Evolutionary conservation across 2,113 vertebrate genomes (phyloP).

Genomic region (Plotosus lineatus): DNA sequence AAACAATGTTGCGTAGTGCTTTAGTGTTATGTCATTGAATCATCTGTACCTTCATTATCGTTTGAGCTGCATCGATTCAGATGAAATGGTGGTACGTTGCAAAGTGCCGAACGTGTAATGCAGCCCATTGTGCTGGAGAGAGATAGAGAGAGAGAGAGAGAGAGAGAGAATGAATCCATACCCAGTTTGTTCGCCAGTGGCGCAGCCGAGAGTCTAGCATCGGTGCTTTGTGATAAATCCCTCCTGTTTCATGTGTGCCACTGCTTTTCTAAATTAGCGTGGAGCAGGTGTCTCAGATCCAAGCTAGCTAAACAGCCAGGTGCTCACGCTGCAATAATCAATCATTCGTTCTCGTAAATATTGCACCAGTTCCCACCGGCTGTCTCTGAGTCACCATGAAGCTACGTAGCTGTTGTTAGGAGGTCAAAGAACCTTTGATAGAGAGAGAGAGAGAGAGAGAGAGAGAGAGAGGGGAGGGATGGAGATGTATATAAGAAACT

Average conservation of each 20-base stretch:
- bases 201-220: constrained; percentile 20
- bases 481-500: not conserved
- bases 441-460: not conserved
- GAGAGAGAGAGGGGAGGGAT: not conserved
- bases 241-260: not conserved
- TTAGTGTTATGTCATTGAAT: constrained; percentile 26
- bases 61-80: constrained; percentile 18
- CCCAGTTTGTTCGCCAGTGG: constrained; percentile 20
- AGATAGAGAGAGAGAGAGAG: too few species aligned
- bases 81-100: not conserved
- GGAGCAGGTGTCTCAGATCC: constrained; percentile 22
- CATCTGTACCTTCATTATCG: constrained; percentile 36
- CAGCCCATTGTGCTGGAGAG: not conserved
- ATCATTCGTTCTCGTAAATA: constrained; percentile 43
- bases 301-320: not conserved
- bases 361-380: not conserved
- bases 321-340: constrained; percentile 36
- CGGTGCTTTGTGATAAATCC: constrained; percentile 24
- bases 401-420: constrained; percentile 27
- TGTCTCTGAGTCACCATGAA: not conserved
- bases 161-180: constrained; percentile 32
- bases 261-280: constrained; percentile 1
- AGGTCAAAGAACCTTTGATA: constrained; percentile 38
- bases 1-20: not conserved
- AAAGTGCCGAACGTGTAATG: not conserved